Percentiles rank a stretch among this genome's conserved stretches.
These are phyloP conservation scores for Patella pellucida DNA, from an alignment of 2,888 invertebrate genomes.

Conservation along the genomic window DNA sequence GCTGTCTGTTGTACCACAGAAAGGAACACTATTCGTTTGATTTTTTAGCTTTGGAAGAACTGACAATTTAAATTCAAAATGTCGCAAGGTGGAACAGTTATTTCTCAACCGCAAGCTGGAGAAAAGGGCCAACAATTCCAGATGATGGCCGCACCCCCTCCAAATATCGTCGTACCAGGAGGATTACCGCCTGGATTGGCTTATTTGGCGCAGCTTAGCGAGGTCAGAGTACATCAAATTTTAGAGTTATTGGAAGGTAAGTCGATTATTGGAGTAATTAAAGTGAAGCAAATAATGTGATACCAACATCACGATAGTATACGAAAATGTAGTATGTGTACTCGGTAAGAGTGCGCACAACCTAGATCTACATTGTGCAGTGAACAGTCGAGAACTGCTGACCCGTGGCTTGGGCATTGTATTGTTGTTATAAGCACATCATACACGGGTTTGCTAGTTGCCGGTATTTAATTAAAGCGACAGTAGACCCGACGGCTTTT, in stretches of 20 bases:
- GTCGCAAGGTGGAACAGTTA: background rate
- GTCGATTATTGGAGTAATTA: background rate
- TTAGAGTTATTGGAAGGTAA: conserved; percentile 57
- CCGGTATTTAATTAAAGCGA: too few relatives aligned
- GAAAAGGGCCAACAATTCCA: conserved; percentile 14
- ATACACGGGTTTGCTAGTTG: too few relatives aligned
- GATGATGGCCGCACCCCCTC: conserved; percentile 30
- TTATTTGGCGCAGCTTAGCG: conserved; percentile 49
- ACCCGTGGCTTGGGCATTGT: too few relatives aligned
- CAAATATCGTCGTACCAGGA: conserved; percentile 34
- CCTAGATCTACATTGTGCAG: background rate
- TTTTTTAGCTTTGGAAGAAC: too few relatives aligned
- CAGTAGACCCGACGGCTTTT: too few relatives aligned
- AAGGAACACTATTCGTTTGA: too few relatives aligned
- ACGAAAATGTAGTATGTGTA: background rate
- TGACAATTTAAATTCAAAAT: background rate
- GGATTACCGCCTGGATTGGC: conserved; percentile 57
- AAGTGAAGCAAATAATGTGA: too few relatives aligned
- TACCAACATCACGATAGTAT: background rate
- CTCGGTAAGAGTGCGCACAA: background rate
- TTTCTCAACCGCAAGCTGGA: background rate
- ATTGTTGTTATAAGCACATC: too few relatives aligned
- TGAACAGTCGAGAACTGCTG: too few relatives aligned
- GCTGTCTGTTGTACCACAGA: too few relatives aligned
- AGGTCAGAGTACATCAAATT: conserved; percentile 55